Conservation (phyloP, 2,888 invertebrate genomes). For the Philhelius pedissequus region DNA sequence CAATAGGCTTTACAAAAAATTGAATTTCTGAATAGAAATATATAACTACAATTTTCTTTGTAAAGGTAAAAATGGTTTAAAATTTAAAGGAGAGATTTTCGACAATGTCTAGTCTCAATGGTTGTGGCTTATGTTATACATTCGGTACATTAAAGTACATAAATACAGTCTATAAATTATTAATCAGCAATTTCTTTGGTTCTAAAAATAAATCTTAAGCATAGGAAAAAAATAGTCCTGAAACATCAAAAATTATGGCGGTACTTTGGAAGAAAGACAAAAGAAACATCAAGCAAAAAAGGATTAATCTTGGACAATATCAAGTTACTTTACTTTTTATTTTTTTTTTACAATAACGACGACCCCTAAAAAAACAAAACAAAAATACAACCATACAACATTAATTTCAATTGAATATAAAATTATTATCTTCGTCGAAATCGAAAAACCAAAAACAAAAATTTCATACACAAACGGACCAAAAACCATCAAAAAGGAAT, state of each 20-base stretch:
- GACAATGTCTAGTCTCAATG: too few species aligned
- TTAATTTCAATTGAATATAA: conserved; percentile 54
- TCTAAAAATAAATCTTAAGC: background rate
- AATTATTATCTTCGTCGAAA: conserved; percentile 39
- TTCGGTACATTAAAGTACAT: background rate
- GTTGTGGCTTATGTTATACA: background rate
- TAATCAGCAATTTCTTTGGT: background rate
- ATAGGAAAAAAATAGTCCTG: background rate
- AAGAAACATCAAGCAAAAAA: conserved; percentile 30
- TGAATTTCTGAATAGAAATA: too few species aligned
- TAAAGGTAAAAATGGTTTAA: too few species aligned
- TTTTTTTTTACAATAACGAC: conserved; percentile 19
- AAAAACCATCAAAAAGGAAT: conserved; percentile 28
- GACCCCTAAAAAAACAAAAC: background rate
- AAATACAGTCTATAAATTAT: background rate
- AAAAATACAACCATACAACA: conserved; percentile 17
- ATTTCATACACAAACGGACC: conserved; percentile 31
- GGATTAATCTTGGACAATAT: conserved; percentile 55
- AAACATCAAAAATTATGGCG: conserved; percentile 4
- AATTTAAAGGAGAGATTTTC: too few species aligned
- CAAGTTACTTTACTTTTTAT: conserved; percentile 1
- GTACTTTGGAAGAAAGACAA: background rate
- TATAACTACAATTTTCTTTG: too few species aligned
- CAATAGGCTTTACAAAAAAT: too few species aligned
- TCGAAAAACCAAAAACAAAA: conserved; percentile 39